Evolutionary conservation across 2,113 vertebrate genomes (phyloP), one percentile per base, ranked within the genome.

Genomic region (Cepphus grylle): DNA sequence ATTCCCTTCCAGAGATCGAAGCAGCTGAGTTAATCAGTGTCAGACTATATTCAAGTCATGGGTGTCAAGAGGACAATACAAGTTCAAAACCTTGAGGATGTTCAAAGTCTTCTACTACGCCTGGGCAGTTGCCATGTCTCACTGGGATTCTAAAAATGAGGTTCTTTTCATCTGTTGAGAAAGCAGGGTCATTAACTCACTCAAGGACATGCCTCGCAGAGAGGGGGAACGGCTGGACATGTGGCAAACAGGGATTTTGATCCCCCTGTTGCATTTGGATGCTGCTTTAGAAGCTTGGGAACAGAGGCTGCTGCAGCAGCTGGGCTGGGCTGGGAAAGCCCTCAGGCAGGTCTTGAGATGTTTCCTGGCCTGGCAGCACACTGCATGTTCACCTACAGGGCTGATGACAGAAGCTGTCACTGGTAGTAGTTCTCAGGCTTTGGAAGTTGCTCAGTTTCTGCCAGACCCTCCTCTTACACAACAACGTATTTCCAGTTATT

Each of bases 1-100:
- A 95, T 97, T 97, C 69, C 30, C 83, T 97, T 92, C 80, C 72
- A 92, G 84, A 95, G 91, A 93, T 25, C 5, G 49, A 96, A 93
- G 88, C 36, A 58, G 43, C 26, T 0, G 9, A 56, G 96, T 97
- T 97, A 97, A 98, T 97, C 90, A 97, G 94, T 98, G 93, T 78
- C 88, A 97, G 71, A 70, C 22, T 66, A 25, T 30, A 71, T 72
- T 92, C 86, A 89, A 93, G 86, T 88, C 52, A 84, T 40, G 65
- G 38, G 70, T 78, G 91, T 91, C 73, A 92, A 94, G 81, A 94
- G 87, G 85, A 93, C 81, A 90, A 88, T 45, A 21, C 72, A 96
- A 93, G 93, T 96, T 94, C 88, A 93, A 90, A 96, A 81, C 94
- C 93, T 59, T 76, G 73, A 94, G 61, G 62, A 94, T 80, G 85